Percentiles rank a stretch among this genome's conserved stretches.
Evolutionary conservation across 2,888 invertebrate genomes (phyloP).

Genomic region (Clunio marinus): DNA sequence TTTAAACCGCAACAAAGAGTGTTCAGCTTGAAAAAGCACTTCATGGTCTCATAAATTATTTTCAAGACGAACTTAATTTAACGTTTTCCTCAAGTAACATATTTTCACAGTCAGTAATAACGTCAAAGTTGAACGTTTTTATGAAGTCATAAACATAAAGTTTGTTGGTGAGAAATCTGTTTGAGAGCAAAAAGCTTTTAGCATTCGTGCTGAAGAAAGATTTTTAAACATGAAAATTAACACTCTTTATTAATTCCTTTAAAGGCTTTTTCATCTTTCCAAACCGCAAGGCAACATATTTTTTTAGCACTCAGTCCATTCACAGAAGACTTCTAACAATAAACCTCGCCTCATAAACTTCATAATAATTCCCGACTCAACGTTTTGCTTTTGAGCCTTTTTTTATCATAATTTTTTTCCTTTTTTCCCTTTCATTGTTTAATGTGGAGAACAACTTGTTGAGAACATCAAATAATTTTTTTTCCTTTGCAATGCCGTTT

Average conservation of each 20-base stretch:
- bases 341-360: background rate
- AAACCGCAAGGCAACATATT: background rate
- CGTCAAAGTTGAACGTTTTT: background rate
- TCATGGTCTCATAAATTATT: background rate
- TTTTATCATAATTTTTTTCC: background rate
- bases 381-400: background rate
- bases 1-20: background rate
- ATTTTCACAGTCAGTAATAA: too few species aligned
- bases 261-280: background rate
- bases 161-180: too few species aligned
- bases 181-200: background rate
- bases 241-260: background rate
- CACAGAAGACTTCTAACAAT: background rate
- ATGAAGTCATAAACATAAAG: background rate
- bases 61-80: too few species aligned
- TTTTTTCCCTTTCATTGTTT: background rate
- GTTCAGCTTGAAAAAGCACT: background rate
- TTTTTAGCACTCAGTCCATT: background rate
- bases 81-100: too few species aligned
- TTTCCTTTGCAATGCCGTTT: background rate
- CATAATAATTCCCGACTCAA: background rate
- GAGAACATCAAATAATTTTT: slow-evolving; percentile 6
- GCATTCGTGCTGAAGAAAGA: background rate
- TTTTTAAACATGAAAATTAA: background rate
- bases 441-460: slow-evolving; percentile 8